These are phyloP conservation scores for Halcyon leucocephala DNA, from an alignment of 2,797 vertebrate species.

Conservation along the genomic window DNA sequence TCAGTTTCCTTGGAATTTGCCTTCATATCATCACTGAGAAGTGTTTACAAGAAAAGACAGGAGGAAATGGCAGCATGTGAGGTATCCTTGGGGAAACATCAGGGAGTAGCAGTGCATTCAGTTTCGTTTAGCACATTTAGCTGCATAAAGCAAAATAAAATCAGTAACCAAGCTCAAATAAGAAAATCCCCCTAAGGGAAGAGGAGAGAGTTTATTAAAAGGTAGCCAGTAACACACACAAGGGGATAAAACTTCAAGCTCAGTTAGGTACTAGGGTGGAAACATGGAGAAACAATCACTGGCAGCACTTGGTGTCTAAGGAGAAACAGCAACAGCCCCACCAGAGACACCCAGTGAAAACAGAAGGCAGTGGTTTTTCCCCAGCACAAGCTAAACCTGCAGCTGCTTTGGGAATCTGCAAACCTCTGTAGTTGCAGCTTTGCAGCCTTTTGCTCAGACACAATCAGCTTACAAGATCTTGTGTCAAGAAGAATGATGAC, in stretches of 20 bases:
- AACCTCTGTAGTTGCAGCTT: not conserved
- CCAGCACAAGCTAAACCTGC: not conserved
- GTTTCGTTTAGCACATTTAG: not conserved
- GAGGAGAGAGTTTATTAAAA: not conserved
- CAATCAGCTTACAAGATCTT: not conserved
- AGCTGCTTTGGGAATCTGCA: not conserved
- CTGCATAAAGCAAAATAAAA: not conserved
- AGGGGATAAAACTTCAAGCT: not conserved
- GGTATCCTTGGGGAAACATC: constrained; percentile 46
- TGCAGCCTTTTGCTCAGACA: not conserved
- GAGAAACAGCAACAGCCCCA: not conserved
- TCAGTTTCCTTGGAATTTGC: constrained; percentile 44
- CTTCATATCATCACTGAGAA: constrained; percentile 42
- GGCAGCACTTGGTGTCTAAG: not conserved
- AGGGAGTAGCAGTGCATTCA: constrained; percentile 27
- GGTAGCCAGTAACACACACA: not conserved
- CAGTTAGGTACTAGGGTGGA: not conserved
- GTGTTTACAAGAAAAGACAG: constrained; percentile 8
- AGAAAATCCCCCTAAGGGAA: not conserved
- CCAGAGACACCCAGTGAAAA: constrained; percentile 7
- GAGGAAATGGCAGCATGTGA: constrained; percentile 15
- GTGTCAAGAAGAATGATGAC: not conserved
- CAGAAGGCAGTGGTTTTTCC: not conserved
- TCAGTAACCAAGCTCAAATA: not conserved
- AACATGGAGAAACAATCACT: not conserved